These are phyloP conservation scores for Lordiphosa stackelbergi DNA, from an alignment of 1,140 invertebrate species.

Conservation along the genomic window DNA sequence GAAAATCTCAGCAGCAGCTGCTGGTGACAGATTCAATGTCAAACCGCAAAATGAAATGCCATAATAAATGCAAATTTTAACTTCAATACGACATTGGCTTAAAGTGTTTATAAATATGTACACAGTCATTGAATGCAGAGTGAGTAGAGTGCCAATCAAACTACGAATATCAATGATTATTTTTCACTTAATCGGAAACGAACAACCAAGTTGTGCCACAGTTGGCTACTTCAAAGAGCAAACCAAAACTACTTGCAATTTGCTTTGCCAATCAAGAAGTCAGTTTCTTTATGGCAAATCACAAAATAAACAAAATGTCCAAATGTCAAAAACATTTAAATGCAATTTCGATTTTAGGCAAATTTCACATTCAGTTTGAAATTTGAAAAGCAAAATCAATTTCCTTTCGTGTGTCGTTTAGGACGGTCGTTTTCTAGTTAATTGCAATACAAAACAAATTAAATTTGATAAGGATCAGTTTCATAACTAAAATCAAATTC, in stretches of 20 bases:
- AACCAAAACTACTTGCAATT: slow-evolving; percentile 26
- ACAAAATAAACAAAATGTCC: background rate
- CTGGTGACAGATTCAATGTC: slow-evolving; percentile 11
- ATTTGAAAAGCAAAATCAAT: background rate
- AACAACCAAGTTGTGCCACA: background rate
- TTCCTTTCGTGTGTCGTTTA: too few species aligned
- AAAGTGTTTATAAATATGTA: slow-evolving; percentile 18
- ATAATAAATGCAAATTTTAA: slow-evolving; percentile 21
- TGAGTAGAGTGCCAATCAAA: slow-evolving; percentile 17
- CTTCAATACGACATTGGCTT: slow-evolving; percentile 31
- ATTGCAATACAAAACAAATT: too few species aligned
- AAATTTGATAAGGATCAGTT: too few species aligned
- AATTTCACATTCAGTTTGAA: slow-evolving; percentile 12
- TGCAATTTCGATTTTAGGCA: slow-evolving; percentile 7
- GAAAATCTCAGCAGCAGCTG: too few species aligned
- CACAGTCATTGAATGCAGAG: slow-evolving; percentile 17
- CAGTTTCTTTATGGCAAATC: slow-evolving; percentile 5
- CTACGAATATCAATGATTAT: slow-evolving; percentile 2
- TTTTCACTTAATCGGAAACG: background rate
- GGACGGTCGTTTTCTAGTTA: too few species aligned
- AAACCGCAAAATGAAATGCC: slow-evolving; percentile 33
- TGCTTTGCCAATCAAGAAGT: slow-evolving; percentile 16
- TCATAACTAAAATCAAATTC: too few species aligned
- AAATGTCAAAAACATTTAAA: slow-evolving; percentile 15
- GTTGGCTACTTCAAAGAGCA: slow-evolving; percentile 4